Base-by-base conservation (phyloP, 2,888 invertebrate genomes). In the Sphaerophoria rueppellii region DNA sequence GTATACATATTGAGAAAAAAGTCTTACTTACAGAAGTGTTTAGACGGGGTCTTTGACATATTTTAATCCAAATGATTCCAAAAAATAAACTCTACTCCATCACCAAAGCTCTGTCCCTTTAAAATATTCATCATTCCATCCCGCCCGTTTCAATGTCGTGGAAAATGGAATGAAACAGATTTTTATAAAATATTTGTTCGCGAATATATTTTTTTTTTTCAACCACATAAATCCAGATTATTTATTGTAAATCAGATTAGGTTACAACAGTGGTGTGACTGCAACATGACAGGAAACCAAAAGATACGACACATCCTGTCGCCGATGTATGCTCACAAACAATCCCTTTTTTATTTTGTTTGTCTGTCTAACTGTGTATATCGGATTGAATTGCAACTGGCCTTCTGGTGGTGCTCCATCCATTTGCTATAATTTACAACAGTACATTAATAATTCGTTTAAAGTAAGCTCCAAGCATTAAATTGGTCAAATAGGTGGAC, bases 231-330 rank as follows among this genome's bases (percentile, higher is more conserved):
- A 85, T 80, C 76, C 80, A 63, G 80, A 80, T 80, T 85, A 90
- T 90, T 90, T 90, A 90, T 90, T 90, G 89, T 89, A 89, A 89
- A 90, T 89, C 90, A 89, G 90, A 90, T 90, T 90, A 90, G 89
- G 88, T 90, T 90, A 90, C 90, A 88, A 69, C 75, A 52, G 75
- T 24, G 24, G 24, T 78, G 82, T 82, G 82, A 79, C 86, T 82
- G 48, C 54, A 60, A 77, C 82, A 81, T 86, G 82, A 78, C 82
- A 72, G 74, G 72, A 80, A 80, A 76, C 85, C 76, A 63, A 80
- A 80, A 85, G 85, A 85, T 85, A 85, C 85, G 76, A 80, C 80
- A 85, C 83, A 80, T 85, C 85, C 85, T 85, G 80, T 85, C 76
- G 76, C 76, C 80, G 80, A 80, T 69, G 40, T 60, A 12, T 60